These are phyloP conservation scores for Diploscapter pachys DNA, from an alignment of 1,140 invertebrate genomes.

Conservation along the genomic window DNA sequence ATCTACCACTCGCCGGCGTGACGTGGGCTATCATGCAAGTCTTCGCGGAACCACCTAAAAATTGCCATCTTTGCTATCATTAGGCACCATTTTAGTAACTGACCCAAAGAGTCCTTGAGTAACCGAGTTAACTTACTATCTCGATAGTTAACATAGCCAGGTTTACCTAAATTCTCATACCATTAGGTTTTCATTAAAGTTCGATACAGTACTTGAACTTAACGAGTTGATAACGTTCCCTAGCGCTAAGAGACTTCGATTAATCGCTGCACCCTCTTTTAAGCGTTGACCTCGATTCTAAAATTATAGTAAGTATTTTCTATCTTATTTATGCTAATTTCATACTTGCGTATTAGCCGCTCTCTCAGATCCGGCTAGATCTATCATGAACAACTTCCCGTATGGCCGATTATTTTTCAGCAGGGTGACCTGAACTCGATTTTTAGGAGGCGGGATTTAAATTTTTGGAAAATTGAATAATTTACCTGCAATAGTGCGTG, in stretches of 20 bases:
- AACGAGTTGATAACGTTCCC: constrained; percentile 93
- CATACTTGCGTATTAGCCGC: constrained; percentile 78
- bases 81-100: not conserved
- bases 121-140: constrained; percentile 90
- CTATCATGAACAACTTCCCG: constrained; percentile 84
- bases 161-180: constrained; percentile 1
- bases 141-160: constrained; percentile 83
- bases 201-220: constrained; percentile 61
- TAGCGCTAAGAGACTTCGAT: constrained; percentile 80
- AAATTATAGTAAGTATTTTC: constrained; percentile 13
- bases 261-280: constrained; percentile 90
- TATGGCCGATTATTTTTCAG: constrained; percentile 62
- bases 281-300: constrained; percentile 82
- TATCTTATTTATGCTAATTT: constrained; percentile 1
- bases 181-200: not conserved
- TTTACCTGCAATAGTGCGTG: constrained; percentile 82
- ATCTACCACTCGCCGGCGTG: constrained; percentile 74
- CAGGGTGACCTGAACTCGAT: constrained; percentile 65
- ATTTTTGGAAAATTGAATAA: not conserved
- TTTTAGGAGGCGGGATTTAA: not conserved
- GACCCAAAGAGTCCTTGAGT: constrained; percentile 76
- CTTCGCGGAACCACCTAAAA: constrained; percentile 77
- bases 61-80: not conserved
- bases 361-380: constrained; percentile 86
- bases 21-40: constrained; percentile 97